Conservation (phyloP, 2,797 vertebrate species). For the Lepilemur septentrionalis region DNA sequence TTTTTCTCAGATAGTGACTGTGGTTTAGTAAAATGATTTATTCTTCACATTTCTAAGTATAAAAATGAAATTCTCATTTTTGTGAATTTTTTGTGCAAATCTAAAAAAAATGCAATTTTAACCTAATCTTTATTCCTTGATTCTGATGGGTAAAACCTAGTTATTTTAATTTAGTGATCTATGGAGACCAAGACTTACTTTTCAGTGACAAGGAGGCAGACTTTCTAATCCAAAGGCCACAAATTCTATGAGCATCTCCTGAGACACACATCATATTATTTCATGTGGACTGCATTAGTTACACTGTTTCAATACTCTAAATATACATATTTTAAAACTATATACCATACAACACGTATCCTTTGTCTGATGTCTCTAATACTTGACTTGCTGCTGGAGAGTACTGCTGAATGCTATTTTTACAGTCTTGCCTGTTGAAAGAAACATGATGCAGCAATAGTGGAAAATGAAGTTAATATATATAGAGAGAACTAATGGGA, state of each 20-base stretch:
- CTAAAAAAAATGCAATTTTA: neutral
- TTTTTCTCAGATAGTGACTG: neutral
- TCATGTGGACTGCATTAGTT: slow-evolving; percentile 22
- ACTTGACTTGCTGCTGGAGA: neutral
- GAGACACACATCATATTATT: neutral
- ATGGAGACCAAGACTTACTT: neutral
- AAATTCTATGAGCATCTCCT: neutral
- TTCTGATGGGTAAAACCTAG: neutral
- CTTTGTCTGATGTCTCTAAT: neutral
- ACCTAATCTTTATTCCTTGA: neutral
- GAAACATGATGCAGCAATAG: slow-evolving; percentile 43
- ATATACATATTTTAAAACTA: slow-evolving; percentile 6
- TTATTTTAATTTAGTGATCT: neutral
- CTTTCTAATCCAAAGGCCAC: neutral
- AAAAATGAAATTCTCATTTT: neutral
- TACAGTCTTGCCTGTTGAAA: slow-evolving; percentile 10
- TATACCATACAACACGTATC: neutral
- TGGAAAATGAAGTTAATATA: slow-evolving; percentile 53
- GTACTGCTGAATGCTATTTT: slow-evolving; percentile 47
- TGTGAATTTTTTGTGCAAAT: neutral
- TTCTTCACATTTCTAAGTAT: neutral
- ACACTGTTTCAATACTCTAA: neutral
- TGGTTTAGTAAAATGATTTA: slow-evolving; percentile 8
- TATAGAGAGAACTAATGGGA: slow-evolving; percentile 71
- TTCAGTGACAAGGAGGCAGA: neutral